Evolutionary conservation across 2,888 invertebrate genomes (phyloP), one percentile per base, ranked within the genome.

Genomic region (Melanostoma mellinum): DNA sequence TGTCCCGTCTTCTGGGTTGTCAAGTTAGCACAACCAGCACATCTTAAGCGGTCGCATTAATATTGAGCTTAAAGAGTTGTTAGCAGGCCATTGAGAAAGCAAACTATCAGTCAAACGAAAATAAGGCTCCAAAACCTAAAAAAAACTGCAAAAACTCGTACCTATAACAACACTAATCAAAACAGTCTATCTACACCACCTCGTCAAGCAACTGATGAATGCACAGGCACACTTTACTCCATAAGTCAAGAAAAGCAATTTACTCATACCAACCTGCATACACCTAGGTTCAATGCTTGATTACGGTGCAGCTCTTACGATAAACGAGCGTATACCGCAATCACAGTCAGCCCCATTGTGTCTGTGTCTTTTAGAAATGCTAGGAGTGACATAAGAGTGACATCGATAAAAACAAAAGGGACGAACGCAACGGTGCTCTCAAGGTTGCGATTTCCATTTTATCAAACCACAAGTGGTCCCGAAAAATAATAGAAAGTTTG

Each of bases 201-300:
- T 36, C 44, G 33, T 10, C n/a, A 40, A 33, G 48, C 38, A 46
- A 20, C 33, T 35, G 48, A 52, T 50, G 46, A 44, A 46, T 35
- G 52, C 6, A 56, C 46, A 60, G 2, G 10, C 35, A 46, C 60
- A 33, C n/a, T 33, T 10, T 20, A 0, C 2, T 42, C 5, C 20
- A 32, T 42, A 42, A 2, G 9, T 38, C 40, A 61, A 58, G 42
- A 32, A 58, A 9, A 50, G 50, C 56, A 63, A 20, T 20, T 20
- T 20, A 20, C 20, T 20, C 20, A 20, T 20, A 20, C 20, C 20
- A 20, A 20, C 20, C 20, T 20, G 20, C 36, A 60, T 3, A 60
- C 58, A 50, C 50, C 36, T 32, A 46, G 53, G 71, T 81, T 72
- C 72, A 81, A 76, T 67, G 67, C 77, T 81, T 81, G 81, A 81